phyloP scores from a whole-genome alignment of 2,888 invertebrate species.

The Osmoderma eremita region DNA sequence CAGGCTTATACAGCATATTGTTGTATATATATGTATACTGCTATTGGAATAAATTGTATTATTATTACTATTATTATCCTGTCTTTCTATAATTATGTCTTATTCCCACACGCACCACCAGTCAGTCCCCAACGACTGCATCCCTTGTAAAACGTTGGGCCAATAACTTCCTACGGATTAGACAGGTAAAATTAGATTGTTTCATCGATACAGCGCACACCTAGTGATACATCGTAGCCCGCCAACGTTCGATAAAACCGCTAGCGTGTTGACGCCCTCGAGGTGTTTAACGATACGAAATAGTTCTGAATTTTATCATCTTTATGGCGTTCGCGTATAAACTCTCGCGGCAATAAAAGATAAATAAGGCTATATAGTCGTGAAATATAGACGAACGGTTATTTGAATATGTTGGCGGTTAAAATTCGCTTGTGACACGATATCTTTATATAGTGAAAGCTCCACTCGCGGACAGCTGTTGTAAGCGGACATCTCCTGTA shows the following conservation, averaged over 20 bases:
- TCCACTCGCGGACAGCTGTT: neutral
- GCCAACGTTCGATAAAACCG: neutral
- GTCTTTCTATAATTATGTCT: too few relatives aligned
- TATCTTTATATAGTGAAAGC: neutral
- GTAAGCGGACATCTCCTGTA: too few relatives aligned
- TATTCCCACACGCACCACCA: too few relatives aligned
- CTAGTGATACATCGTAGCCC: neutral
- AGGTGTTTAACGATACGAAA: neutral
- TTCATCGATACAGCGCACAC: neutral
- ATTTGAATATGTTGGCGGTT: neutral
- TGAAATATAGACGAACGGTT: neutral
- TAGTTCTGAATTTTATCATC: neutral
- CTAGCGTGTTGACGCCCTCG: neutral
- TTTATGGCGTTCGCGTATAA: neutral
- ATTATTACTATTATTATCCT: too few relatives aligned
- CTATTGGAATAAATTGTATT: too few relatives aligned
- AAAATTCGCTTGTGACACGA: neutral
- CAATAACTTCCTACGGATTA: too few relatives aligned
- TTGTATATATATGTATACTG: too few relatives aligned
- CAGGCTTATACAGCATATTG: too few relatives aligned
- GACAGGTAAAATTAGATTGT: neutral
- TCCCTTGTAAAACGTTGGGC: too few relatives aligned
- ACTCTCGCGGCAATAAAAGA: neutral
- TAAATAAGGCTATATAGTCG: constrained; percentile 1
- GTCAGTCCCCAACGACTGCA: too few relatives aligned